A percentile compares a stretch with the other conserved stretches of the same genome.
These are phyloP conservation scores for Rhinophrynus dorsalis DNA, from an alignment of 2,797 vertebrate genomes.

Conservation along the genomic window DNA sequence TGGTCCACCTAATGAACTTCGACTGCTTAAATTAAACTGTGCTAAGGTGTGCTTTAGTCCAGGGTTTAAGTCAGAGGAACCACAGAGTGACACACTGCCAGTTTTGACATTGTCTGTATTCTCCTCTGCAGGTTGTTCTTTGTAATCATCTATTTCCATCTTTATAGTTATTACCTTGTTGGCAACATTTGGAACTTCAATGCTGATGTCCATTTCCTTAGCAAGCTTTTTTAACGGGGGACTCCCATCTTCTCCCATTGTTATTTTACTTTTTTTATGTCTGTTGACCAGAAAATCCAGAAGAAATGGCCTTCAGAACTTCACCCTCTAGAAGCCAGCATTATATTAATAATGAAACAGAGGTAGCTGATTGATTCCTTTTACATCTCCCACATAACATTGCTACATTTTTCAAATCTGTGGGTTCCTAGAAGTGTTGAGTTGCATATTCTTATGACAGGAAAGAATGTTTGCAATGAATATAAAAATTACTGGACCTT, in stretches of 20 bases:
- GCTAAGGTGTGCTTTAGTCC: slow-evolving; percentile 95
- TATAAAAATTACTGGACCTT: neutral
- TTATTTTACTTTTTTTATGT: slow-evolving; percentile 70
- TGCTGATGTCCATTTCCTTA: slow-evolving; percentile 83
- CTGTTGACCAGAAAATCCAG: slow-evolving; percentile 20
- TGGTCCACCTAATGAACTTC: slow-evolving; percentile 93
- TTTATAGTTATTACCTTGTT: slow-evolving; percentile 84
- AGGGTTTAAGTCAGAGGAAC: slow-evolving; percentile 90
- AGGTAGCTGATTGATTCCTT: neutral
- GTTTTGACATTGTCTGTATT: slow-evolving; percentile 68
- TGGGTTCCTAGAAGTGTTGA: neutral
- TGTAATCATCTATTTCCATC: slow-evolving; percentile 85
- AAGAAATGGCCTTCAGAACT: neutral
- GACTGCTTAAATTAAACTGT: slow-evolving; percentile 96
- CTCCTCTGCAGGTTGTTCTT: slow-evolving; percentile 62
- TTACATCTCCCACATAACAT: neutral
- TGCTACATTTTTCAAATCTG: neutral
- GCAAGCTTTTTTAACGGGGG: slow-evolving; percentile 87
- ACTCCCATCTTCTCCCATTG: slow-evolving; percentile 78
- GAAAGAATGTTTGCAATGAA: neutral
- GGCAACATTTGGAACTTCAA: slow-evolving; percentile 71
- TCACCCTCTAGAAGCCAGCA: slow-evolving; percentile 9
- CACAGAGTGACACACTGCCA: slow-evolving; percentile 68
- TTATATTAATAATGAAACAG: neutral
- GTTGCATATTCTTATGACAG: neutral